A percentile compares a stretch with the other conserved stretches of the same genome.
phyloP scores from a whole-genome alignment of 2,888 invertebrate genomes.

The Drosophila paucipuncta region DNA sequence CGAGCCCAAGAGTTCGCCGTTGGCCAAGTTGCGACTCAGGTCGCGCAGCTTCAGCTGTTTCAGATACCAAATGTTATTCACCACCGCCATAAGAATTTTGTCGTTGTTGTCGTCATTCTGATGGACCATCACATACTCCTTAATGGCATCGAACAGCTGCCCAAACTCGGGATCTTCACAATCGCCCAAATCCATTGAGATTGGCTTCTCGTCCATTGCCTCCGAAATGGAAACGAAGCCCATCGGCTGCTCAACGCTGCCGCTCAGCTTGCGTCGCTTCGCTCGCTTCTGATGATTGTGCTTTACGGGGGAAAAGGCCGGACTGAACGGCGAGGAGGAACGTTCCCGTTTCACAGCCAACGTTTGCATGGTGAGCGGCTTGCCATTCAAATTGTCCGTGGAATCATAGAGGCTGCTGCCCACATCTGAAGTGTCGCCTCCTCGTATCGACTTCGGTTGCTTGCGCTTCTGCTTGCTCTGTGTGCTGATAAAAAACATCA shows the following conservation, averaged over 20 bases:
- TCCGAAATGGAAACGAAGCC: slow-evolving; percentile 13
- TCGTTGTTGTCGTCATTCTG: slow-evolving; percentile 73
- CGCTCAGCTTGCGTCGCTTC: slow-evolving; percentile 79
- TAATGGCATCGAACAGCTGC: slow-evolving; percentile 75
- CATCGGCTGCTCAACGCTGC: slow-evolving; percentile 36
- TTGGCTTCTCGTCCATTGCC: slow-evolving; percentile 29
- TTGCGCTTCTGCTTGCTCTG: slow-evolving; percentile 56
- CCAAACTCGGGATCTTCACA: slow-evolving; percentile 71
- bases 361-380: slow-evolving; percentile 13
- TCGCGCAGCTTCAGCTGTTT: slow-evolving; percentile 71
- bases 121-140: slow-evolving; percentile 76
- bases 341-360: slow-evolving; percentile 76
- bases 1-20: slow-evolving; percentile 45
- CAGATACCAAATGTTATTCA: slow-evolving; percentile 81
- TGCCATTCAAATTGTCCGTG: slow-evolving; percentile 71
- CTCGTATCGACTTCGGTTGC: slow-evolving; percentile 35
- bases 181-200: slow-evolving; percentile 42
- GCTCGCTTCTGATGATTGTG: slow-evolving; percentile 46
- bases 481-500: slow-evolving; percentile 39
- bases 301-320: slow-evolving; percentile 82
- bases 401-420: slow-evolving; percentile 83
- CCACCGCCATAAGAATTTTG: slow-evolving; percentile 71
- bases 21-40: slow-evolving; percentile 57
- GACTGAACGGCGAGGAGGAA: slow-evolving; percentile 82
- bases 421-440: slow-evolving; percentile 77